phyloP scores from a whole-genome alignment of 2,888 invertebrate genomes.

The Drosophila tripunctata region DNA sequence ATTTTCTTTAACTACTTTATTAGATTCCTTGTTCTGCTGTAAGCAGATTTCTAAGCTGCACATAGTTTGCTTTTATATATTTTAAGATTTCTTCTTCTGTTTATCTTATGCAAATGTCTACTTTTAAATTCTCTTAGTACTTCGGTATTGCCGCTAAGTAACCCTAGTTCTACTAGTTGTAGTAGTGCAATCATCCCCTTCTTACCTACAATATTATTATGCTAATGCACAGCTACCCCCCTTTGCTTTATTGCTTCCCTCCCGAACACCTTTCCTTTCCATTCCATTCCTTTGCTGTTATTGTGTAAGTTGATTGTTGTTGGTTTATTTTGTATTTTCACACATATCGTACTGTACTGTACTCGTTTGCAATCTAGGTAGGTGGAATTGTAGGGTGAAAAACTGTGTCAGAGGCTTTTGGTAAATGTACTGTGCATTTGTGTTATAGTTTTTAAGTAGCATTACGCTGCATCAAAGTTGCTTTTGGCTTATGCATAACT shows the following conservation, averaged over 20 bases:
- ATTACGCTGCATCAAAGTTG: conserved; percentile 44
- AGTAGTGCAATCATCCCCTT: conserved; percentile 9
- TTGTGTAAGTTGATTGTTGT: conserved; percentile 43
- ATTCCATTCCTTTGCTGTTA: conserved; percentile 40
- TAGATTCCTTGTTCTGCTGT: no score
- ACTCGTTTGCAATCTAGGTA: conserved; percentile 9
- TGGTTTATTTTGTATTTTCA: conserved; percentile 19
- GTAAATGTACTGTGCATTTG: conserved; percentile 63
- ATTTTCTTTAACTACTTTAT: no score
- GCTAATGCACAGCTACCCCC: conserved; percentile 55
- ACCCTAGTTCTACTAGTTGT: background rate
- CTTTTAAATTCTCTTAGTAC: background rate
- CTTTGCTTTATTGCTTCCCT: background rate
- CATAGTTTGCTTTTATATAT: no score
- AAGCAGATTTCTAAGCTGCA: no score
- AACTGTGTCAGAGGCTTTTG: conserved; percentile 69
- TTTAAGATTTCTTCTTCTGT: no score
- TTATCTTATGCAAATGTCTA: background rate
- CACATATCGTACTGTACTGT: conserved; percentile 6
- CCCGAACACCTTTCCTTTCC: background rate
- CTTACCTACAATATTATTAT: conserved; percentile 54
- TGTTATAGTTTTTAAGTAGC: conserved; percentile 68
- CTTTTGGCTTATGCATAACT: conserved; percentile 5
- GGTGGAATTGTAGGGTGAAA: conserved; percentile 23
- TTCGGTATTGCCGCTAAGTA: background rate